Base-by-base conservation (phyloP, 1,140 invertebrate species). In the Manduca sexta region DNA sequence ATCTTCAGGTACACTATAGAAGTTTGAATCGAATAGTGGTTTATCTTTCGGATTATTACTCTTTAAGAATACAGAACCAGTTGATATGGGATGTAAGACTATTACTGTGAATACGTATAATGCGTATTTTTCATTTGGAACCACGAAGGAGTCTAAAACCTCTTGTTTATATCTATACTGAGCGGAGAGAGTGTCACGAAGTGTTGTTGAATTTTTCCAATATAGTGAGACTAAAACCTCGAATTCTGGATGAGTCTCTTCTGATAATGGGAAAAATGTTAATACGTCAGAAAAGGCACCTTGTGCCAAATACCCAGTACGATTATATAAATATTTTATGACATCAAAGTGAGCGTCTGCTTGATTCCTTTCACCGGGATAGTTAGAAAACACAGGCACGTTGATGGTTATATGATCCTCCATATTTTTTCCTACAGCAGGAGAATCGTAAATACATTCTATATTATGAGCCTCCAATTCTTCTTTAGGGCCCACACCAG, bases 11-110 rank as follows among this genome's bases (percentile, higher is more conserved):
- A 93, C 88, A 4, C 88, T 90, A 30, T 95, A 84, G 66, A 95
- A 95, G 57, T 92, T 93, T 0, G 93, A 90, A 69, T 93, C 89
- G 44, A 97, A 92, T 8, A 91, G 69, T 0, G 95, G 95, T 14
- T 90, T 55, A 3, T 84, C 81, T n/a, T 76, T 26, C 11, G 69
- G 81, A 51, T 87, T 50, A 12, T 43, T 52, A 33, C 72, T 79
- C 14, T 63, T 52, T 34, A 88, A 52, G 5, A 64, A 49, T 26
- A 88, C 49, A 12, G 58, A 60, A 13, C 86, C 86, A 5, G 49
- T 58, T 10, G 86, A 87, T 61, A 77, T 69, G 37, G 84, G 86
- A 30, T 83, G 84, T 31, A 88, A 35, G 13, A 86, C 62, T 12
- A 79, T 69, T 29, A 82, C 44, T 8, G 62, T 3, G 65, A 12